Percentiles rank a stretch among this genome's conserved stretches.
phyloP scores from a whole-genome alignment of 2,888 invertebrate genomes.

The Clanis bilineata region DNA sequence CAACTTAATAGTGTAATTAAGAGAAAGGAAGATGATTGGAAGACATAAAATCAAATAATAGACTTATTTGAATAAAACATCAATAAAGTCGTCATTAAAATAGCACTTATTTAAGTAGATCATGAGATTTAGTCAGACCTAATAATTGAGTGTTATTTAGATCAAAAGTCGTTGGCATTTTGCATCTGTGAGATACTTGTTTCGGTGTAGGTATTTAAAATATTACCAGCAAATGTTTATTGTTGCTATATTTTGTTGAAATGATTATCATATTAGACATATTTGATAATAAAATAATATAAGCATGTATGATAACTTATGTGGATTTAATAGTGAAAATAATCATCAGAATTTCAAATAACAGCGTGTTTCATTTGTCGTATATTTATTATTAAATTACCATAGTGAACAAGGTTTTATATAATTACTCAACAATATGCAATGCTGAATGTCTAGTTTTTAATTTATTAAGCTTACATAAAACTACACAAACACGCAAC shows the following conservation, averaged over 20 bases:
- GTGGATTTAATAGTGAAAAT: too few relatives aligned
- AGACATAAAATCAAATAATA: too few relatives aligned
- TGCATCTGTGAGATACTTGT: constrained; percentile 17
- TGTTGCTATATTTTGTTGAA: neutral
- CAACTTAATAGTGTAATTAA: too few relatives aligned
- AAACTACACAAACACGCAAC: neutral
- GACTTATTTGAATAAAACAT: too few relatives aligned
- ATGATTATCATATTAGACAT: neutral
- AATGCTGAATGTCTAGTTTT: neutral
- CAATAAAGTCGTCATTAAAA: too few relatives aligned
- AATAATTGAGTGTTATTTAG: neutral
- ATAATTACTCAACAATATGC: neutral
- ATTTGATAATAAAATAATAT: neutral
- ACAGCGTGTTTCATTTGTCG: too few relatives aligned
- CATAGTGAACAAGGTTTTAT: too few relatives aligned
- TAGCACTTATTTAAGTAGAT: neutral
- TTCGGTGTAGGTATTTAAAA: constrained; percentile 5
- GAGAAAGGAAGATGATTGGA: too few relatives aligned
- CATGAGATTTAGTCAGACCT: neutral
- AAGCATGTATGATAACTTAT: too few relatives aligned
- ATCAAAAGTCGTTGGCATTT: constrained; percentile 3
- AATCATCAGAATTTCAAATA: too few relatives aligned
- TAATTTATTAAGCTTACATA: constrained; percentile 2
- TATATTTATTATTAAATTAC: too few relatives aligned
- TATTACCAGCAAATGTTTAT: neutral